Evolutionary conservation across 2,797 vertebrate genomes (phyloP).

Genomic region (Hafferia zeledoni): DNA sequence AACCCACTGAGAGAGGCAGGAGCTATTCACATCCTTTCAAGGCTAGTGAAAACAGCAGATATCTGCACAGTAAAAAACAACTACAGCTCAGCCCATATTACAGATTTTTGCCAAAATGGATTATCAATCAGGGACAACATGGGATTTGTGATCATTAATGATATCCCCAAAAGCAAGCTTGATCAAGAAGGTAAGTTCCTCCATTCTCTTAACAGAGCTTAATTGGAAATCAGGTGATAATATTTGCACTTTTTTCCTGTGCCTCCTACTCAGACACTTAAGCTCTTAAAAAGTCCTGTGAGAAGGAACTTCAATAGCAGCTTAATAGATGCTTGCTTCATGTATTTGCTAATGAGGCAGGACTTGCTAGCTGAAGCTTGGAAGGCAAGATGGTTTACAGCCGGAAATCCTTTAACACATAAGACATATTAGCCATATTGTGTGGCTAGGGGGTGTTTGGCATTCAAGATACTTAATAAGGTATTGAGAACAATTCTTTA

Average conservation of each 20-base stretch:
- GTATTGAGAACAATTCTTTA: background rate
- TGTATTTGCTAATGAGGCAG: background rate
- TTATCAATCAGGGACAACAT: background rate
- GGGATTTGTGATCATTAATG: background rate
- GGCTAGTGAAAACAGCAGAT: conserved; percentile 5
- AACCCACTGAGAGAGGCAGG: background rate
- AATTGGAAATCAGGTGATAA: background rate
- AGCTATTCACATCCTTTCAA: background rate
- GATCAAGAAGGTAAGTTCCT: background rate
- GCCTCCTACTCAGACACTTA: background rate
- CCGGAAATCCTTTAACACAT: background rate
- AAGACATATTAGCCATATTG: background rate
- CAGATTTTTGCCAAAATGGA: background rate
- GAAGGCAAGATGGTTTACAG: background rate
- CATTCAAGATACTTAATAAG: background rate
- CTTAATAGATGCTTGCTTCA: background rate
- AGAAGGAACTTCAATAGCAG: background rate
- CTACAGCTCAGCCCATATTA: background rate
- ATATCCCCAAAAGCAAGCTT: background rate
- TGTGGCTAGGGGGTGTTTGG: background rate
- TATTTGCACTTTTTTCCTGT: background rate
- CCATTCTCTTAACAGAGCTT: background rate
- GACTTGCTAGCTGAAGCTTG: background rate
- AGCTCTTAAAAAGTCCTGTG: background rate
- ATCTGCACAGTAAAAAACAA: background rate